A percentile compares a stretch with the other conserved stretches of the same genome.
Conservation (phyloP, 2,888 invertebrate genomes). For the Sialis fuliginosa region DNA sequence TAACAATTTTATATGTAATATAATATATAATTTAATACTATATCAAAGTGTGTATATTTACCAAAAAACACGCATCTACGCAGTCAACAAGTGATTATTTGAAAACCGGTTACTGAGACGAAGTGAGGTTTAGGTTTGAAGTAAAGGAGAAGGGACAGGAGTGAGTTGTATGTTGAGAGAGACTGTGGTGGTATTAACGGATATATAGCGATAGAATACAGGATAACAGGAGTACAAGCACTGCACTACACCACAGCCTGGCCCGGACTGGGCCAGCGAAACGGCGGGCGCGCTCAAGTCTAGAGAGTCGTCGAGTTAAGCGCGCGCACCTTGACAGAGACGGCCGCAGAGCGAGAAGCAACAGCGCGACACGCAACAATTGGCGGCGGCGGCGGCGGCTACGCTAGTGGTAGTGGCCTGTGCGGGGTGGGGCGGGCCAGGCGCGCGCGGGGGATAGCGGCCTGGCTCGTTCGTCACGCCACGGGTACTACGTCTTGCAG, state of each 20-base stretch:
- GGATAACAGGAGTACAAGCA: conserved; percentile 14
- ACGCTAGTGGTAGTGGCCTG: not conserved
- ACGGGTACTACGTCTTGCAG: not conserved
- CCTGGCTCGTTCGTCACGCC: too few species aligned
- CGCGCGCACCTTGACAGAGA: not conserved
- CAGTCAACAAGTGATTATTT: too few species aligned
- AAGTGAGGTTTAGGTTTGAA: too few species aligned
- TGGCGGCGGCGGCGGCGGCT: not conserved
- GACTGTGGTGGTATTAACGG: not conserved
- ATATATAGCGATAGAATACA: conserved; percentile 4
- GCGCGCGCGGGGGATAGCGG: not conserved
- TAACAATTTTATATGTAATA: too few species aligned
- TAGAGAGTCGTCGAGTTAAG: conserved; percentile 19
- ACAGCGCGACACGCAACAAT: not conserved
- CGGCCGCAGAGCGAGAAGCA: not conserved
- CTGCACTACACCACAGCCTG: conserved; percentile 38
- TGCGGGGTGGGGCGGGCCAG: not conserved
- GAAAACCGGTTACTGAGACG: too few species aligned
- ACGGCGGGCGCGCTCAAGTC: not conserved
- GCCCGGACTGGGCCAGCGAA: conserved; percentile 27
- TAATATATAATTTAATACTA: too few species aligned
- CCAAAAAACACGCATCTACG: too few species aligned
- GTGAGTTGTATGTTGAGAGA: too few species aligned
- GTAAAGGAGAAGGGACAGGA: too few species aligned
- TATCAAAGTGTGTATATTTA: too few species aligned